Evolutionary conservation across 2,888 invertebrate species (phyloP).

Genomic region (Macrostomum cliftonense): DNA sequence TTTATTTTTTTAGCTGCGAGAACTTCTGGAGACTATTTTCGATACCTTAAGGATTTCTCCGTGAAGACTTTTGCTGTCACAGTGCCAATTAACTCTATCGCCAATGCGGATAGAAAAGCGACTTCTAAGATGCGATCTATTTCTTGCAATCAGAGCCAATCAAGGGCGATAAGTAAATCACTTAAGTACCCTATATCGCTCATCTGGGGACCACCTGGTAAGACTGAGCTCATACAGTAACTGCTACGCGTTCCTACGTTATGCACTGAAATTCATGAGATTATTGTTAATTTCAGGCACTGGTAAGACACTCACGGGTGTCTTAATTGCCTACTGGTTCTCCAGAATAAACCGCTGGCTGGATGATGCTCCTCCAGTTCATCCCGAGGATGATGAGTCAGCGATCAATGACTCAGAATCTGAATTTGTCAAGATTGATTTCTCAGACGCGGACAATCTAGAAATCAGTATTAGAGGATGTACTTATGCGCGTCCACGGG

Average conservation of each 20-base stretch:
- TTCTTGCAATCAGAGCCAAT: slow-evolving; percentile 18
- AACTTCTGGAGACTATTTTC: not conserved
- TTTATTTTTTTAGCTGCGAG: not conserved
- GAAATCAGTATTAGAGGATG: not conserved
- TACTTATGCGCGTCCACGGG: not conserved
- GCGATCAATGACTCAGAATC: too few species aligned
- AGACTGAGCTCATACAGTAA: slow-evolving; percentile 10
- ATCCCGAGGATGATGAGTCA: too few species aligned
- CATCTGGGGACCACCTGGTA: slow-evolving; percentile 25
- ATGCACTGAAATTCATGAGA: too few species aligned
- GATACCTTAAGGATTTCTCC: not conserved
- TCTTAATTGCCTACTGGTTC: slow-evolving; percentile 17
- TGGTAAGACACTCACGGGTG: slow-evolving; percentile 24
- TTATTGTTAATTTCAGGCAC: slow-evolving; percentile 11
- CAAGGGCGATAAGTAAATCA: slow-evolving; percentile 18
- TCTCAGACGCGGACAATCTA: too few species aligned
- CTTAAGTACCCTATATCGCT: slow-evolving; percentile 21
- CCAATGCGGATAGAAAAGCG: too few species aligned
- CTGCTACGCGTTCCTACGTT: too few species aligned
- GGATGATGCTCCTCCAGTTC: not conserved
- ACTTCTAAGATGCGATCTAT: slow-evolving; percentile 6
- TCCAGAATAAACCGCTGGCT: not conserved
- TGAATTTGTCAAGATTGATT: too few species aligned
- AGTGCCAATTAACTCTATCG: too few species aligned
- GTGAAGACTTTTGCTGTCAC: too few species aligned